A percentile compares a stretch with the other conserved stretches of the same genome.
Evolutionary conservation across 2,797 vertebrate species (phyloP).

Genomic region (Luscinia luscinia): DNA sequence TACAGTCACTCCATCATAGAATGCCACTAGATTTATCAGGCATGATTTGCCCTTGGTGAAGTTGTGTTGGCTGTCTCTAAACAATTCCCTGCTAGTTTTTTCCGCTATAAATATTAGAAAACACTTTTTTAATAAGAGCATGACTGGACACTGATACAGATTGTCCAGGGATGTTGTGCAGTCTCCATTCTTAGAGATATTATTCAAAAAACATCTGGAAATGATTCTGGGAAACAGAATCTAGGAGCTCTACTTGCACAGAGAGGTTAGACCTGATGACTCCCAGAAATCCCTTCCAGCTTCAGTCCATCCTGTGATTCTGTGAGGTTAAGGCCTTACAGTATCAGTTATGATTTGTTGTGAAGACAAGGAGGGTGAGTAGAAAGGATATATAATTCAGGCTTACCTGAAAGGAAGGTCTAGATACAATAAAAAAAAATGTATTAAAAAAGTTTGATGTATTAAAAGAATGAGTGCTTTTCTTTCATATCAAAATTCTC

Average conservation of each 20-base stretch:
- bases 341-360: not conserved
- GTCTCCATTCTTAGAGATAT: not conserved
- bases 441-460: not conserved
- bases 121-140: accelerated
- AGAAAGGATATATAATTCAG: not conserved
- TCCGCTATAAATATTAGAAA: not conserved
- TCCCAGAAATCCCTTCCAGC: not conserved
- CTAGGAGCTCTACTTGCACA: not conserved
- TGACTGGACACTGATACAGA: accelerated
- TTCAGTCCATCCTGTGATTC: not conserved
- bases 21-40: not conserved
- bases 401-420: not conserved
- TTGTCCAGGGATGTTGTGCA: not conserved
- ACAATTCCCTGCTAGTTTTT: not conserved
- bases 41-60: not conserved
- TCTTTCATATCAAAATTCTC: not conserved
- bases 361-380: not conserved
- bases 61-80: not conserved
- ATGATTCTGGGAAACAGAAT: not conserved
- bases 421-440: not conserved
- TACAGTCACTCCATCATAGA: not conserved
- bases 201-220: not conserved
- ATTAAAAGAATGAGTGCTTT: not conserved
- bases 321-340: not conserved
- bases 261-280: not conserved